These are phyloP conservation scores for Cydia fagiglandana DNA, from an alignment of 1,140 invertebrate genomes.

Conservation along the genomic window DNA sequence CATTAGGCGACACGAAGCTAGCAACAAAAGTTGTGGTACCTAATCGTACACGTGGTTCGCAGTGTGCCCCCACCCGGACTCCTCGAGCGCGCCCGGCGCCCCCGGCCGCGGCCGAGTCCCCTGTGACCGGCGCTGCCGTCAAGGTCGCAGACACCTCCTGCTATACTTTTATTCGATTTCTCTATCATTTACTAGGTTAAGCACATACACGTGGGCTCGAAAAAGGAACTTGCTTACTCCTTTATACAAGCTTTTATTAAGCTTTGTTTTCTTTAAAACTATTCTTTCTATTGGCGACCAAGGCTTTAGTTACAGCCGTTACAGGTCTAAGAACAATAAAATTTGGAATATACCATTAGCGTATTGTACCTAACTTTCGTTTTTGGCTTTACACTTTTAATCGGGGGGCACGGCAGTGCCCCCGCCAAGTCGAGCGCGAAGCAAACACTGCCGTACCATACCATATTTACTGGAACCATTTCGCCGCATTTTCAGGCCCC, in stretches of 20 bases:
- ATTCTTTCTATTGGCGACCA: too few species aligned
- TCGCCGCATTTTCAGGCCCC: too few species aligned
- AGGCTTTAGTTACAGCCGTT: too few species aligned
- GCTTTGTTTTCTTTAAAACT: too few species aligned
- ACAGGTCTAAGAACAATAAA: too few species aligned
- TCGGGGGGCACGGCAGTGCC: too few species aligned
- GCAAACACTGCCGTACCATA: too few species aligned
- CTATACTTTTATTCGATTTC: constrained; percentile 40
- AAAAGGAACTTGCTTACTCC: not conserved
- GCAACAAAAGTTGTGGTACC: not conserved
- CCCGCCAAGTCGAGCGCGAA: too few species aligned
- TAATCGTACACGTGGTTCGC: constrained; percentile 33
- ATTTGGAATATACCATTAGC: too few species aligned
- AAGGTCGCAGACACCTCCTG: constrained; percentile 50
- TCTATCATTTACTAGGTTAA: constrained; percentile 31
- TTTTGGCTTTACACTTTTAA: too few species aligned
- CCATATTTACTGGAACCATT: too few species aligned
- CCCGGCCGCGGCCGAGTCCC: constrained; percentile 42
- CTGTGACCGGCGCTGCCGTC: constrained; percentile 44
- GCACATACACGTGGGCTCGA: constrained; percentile 9
- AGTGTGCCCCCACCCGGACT: constrained; percentile 43
- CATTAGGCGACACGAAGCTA: not conserved
- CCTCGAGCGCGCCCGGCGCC: constrained; percentile 39
- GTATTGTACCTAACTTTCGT: too few species aligned
- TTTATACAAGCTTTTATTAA: not conserved